These are phyloP conservation scores for Troides helena DNA, from an alignment of 2,888 invertebrate species.

Conservation along the genomic window DNA sequence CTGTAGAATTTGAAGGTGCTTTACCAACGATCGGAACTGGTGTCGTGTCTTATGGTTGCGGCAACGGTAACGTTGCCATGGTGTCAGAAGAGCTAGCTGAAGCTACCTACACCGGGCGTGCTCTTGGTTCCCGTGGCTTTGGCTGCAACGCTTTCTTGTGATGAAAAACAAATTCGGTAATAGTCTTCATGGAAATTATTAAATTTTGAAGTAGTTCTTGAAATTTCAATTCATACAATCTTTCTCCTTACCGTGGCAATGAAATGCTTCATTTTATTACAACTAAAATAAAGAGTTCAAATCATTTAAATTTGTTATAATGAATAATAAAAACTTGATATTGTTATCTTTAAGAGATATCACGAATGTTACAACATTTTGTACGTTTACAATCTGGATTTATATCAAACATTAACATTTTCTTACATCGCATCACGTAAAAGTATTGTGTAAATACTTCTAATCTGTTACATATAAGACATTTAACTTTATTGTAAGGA, in stretches of 20 bases:
- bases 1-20: constrained; percentile 45
- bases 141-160: constrained; percentile 18
- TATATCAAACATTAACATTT: constrained; percentile 17
- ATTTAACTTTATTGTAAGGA: constrained; percentile 17
- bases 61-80: constrained; percentile 48
- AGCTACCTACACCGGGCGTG: constrained; percentile 17
- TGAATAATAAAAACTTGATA: background rate
- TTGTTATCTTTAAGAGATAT: constrained; percentile 23
- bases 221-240: no score
- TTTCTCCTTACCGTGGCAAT: no score
- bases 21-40: constrained; percentile 46
- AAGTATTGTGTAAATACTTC: constrained; percentile 17
- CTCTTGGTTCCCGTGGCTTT: constrained; percentile 23
- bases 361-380: constrained; percentile 3
- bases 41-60: constrained; percentile 48
- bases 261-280: no score
- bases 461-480: constrained; percentile 29
- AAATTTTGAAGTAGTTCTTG: background rate
- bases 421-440: constrained; percentile 26
- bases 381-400: constrained; percentile 27
- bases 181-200: background rate
- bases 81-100: constrained; percentile 36
- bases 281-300: background rate
- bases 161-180: background rate
- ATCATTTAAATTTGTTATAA: background rate